These are phyloP conservation scores for Erebia palarica DNA, from an alignment of 2,888 invertebrate genomes.

Conservation along the genomic window DNA sequence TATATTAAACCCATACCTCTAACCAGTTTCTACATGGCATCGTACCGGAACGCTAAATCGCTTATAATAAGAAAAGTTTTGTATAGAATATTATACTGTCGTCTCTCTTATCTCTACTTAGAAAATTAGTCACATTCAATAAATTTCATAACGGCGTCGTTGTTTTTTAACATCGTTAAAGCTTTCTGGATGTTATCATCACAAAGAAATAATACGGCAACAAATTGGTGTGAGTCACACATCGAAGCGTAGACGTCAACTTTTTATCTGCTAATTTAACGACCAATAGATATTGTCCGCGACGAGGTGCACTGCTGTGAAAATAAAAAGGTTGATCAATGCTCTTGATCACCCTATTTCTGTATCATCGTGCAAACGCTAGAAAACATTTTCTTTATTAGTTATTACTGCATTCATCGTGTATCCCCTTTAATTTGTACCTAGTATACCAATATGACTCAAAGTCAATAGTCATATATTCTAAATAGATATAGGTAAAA, in stretches of 20 bases:
- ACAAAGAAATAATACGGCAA: conserved; percentile 18
- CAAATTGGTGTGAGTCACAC: conserved; percentile 58
- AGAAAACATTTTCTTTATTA: conserved; percentile 10
- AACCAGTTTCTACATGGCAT: too few relatives aligned
- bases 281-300: conserved; percentile 60
- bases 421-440: too few relatives aligned
- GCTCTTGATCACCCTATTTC: conserved; percentile 25
- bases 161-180: too few relatives aligned
- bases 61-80: too few relatives aligned
- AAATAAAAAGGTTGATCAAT: conserved; percentile 29
- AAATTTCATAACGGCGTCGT: background rate
- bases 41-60: too few relatives aligned
- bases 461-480: too few relatives aligned
- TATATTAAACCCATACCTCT: too few relatives aligned
- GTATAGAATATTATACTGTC: background rate
- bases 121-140: conserved; percentile 13
- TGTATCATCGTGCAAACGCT: conserved; percentile 1
- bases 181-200: conserved; percentile 20
- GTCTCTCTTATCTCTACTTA: background rate
- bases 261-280: conserved; percentile 68
- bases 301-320: conserved; percentile 29
- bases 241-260: conserved; percentile 53
- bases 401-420: too few relatives aligned
- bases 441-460: too few relatives aligned
- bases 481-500: too few relatives aligned